Conservation (phyloP, 2,797 vertebrate species). For the Picus viridis region DNA sequence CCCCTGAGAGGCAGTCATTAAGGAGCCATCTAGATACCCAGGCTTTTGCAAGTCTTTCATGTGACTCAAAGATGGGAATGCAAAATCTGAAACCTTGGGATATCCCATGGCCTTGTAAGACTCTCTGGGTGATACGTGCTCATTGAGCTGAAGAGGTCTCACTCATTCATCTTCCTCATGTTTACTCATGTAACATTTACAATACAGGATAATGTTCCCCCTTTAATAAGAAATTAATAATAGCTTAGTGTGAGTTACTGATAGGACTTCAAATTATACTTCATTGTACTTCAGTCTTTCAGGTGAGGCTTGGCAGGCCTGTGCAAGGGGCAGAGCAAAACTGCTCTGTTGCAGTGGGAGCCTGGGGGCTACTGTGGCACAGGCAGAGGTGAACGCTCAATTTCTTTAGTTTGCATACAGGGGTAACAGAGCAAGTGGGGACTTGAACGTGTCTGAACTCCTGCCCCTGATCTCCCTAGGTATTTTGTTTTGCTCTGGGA, state of each 20-base stretch:
- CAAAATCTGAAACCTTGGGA: constrained; percentile 60
- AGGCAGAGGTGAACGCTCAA: background rate
- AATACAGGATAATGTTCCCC: constrained; percentile 15
- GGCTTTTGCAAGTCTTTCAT: constrained; percentile 56
- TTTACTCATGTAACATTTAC: constrained; percentile 58
- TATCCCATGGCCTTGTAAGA: constrained; percentile 40
- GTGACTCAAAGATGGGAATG: constrained; percentile 51
- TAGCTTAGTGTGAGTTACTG: constrained; percentile 11
- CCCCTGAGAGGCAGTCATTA: constrained; percentile 47
- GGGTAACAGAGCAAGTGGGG: background rate
- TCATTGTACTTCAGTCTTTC: background rate
- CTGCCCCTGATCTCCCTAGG: background rate
- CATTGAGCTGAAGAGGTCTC: constrained; percentile 50
- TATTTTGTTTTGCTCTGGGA: background rate
- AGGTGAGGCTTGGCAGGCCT: background rate
- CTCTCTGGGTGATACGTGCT: constrained; percentile 35
- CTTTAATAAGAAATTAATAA: constrained; percentile 35
- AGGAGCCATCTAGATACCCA: constrained; percentile 45
- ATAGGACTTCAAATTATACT: background rate
- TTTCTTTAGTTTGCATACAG: background rate
- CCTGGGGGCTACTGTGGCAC: background rate
- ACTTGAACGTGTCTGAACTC: background rate
- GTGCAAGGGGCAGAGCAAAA: background rate
- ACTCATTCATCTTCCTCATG: constrained; percentile 37
- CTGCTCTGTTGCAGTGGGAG: background rate